phyloP scores from a whole-genome alignment of 2,797 vertebrate genomes.

The Aselliscus stoliczkanus region DNA sequence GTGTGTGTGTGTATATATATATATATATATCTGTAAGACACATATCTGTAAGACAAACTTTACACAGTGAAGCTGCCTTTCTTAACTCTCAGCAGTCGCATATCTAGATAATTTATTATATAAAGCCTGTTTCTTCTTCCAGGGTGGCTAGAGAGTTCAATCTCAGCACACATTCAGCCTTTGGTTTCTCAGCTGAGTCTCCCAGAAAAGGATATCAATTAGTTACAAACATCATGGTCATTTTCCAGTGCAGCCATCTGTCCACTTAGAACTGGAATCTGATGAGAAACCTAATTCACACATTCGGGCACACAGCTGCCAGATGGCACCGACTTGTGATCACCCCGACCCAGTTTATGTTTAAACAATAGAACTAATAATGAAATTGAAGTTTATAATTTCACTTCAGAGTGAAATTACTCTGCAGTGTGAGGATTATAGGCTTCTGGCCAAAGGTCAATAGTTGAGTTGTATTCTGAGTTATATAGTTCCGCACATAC shows the following conservation, averaged over 20 bases:
- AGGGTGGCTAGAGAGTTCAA: neutral
- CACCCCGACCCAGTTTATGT: slow-evolving; percentile 10
- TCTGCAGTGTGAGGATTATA: slow-evolving; percentile 27
- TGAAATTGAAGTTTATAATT: slow-evolving; percentile 22
- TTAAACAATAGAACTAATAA: slow-evolving; percentile 54
- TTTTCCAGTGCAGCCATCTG: slow-evolving; percentile 64
- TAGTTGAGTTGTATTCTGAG: neutral
- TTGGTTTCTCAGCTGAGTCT: slow-evolving; percentile 15
- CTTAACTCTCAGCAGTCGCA: neutral
- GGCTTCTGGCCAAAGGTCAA: neutral
- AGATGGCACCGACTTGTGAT: slow-evolving; percentile 41
- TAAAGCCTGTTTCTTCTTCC: neutral
- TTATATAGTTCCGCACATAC: neutral
- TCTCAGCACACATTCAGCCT: neutral
- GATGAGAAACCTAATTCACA: slow-evolving; percentile 43
- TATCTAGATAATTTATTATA: neutral
- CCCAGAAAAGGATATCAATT: slow-evolving; percentile 36
- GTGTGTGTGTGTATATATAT: too few relatives aligned
- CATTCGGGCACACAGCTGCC: slow-evolving; percentile 50
- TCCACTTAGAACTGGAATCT: slow-evolving; percentile 50
- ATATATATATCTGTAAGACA: too few relatives aligned
- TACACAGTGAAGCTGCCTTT: neutral
- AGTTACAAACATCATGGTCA: neutral
- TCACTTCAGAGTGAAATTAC: neutral
- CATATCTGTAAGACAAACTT: neutral